phyloP scores from a whole-genome alignment of 1,140 invertebrate genomes.

The Drosophila pandora region DNA sequence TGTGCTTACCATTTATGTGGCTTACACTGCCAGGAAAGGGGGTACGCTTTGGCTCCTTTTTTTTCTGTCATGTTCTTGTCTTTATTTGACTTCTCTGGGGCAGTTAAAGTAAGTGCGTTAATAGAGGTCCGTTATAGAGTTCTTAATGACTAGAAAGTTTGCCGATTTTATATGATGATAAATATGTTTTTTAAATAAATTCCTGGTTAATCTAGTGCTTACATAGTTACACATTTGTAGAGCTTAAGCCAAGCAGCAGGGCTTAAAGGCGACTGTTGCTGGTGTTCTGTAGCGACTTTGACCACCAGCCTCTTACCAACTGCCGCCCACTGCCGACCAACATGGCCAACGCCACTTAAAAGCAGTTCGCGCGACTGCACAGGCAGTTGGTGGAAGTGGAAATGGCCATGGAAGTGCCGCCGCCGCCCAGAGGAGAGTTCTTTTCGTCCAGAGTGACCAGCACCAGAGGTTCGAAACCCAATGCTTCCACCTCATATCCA shows the following conservation, averaged over 20 bases:
- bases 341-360: constrained; percentile 70
- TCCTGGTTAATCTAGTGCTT: not conserved
- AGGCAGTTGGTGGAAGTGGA: constrained; percentile 11
- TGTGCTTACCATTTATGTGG: constrained; percentile 6
- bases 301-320: not conserved
- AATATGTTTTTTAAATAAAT: not conserved
- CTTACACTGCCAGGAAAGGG: constrained; percentile 12
- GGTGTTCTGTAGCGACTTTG: not conserved
- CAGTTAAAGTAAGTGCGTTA: not conserved
- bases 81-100: not conserved
- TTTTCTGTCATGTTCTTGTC: not conserved
- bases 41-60: not conserved
- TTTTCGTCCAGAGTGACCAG: constrained; percentile 1
- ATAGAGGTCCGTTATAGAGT: not conserved
- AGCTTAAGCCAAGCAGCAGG: not conserved
- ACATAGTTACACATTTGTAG: not conserved
- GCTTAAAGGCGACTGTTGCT: not conserved
- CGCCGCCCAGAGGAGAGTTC: constrained; percentile 19
- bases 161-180: not conserved
- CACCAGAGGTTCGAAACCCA: not conserved
- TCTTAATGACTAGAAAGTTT: not conserved
- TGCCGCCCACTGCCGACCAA: constrained; percentile 17
- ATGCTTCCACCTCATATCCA: constrained; percentile 9
- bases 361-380: constrained; percentile 53
- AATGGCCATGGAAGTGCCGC: constrained; percentile 2